Percentiles rank a stretch among this genome's conserved stretches.
These are phyloP conservation scores for Montipora capitata DNA, from an alignment of 92 coral and sea anemone genomes.

Conservation along the genomic window DNA sequence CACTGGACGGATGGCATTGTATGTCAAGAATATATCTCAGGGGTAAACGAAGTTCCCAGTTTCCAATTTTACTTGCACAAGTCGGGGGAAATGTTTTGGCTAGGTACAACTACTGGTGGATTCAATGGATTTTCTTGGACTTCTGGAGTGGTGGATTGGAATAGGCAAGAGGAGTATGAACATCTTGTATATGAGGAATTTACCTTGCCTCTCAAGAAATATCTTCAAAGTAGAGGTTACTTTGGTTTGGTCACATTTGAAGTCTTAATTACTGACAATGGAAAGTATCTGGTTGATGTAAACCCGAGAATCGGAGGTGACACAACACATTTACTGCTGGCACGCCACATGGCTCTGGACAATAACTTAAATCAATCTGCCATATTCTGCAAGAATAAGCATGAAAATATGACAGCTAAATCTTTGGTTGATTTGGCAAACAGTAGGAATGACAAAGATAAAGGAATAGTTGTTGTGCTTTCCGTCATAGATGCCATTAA, in stretches of 20 bases:
- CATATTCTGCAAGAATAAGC: slow-evolving; percentile 23
- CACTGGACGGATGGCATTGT: slow-evolving; percentile 55
- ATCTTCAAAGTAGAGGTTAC: slow-evolving; percentile 55
- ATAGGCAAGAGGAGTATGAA: slow-evolving; percentile 44
- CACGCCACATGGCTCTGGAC: slow-evolving; percentile 59
- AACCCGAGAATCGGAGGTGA: slow-evolving; percentile 71
- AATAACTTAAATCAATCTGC: slow-evolving; percentile 33
- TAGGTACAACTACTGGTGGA: slow-evolving; percentile 45
- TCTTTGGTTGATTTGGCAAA: slow-evolving; percentile 45
- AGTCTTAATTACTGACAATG: slow-evolving; percentile 39
- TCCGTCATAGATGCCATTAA: slow-evolving; percentile 18
- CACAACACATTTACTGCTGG: slow-evolving; percentile 59
- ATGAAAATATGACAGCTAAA: slow-evolving; percentile 6
- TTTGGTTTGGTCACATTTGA: slow-evolving; percentile 70
- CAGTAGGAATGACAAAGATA: neutral
- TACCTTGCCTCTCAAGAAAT: slow-evolving; percentile 57
- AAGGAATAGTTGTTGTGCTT: slow-evolving; percentile 1
- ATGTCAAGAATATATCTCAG: slow-evolving; percentile 51
- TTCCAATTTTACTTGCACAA: slow-evolving; percentile 59
- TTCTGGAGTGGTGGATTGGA: slow-evolving; percentile 55
- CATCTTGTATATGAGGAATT: slow-evolving; percentile 48
- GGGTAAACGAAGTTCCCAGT: slow-evolving; percentile 50
- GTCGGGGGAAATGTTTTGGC: slow-evolving; percentile 67
- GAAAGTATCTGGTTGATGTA: slow-evolving; percentile 57
- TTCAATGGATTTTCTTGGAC: slow-evolving; percentile 47